A percentile compares a stretch with the other conserved stretches of the same genome.
Evolutionary conservation across 2,888 invertebrate species (phyloP).

Genomic region (Trichopoda pennipes): DNA sequence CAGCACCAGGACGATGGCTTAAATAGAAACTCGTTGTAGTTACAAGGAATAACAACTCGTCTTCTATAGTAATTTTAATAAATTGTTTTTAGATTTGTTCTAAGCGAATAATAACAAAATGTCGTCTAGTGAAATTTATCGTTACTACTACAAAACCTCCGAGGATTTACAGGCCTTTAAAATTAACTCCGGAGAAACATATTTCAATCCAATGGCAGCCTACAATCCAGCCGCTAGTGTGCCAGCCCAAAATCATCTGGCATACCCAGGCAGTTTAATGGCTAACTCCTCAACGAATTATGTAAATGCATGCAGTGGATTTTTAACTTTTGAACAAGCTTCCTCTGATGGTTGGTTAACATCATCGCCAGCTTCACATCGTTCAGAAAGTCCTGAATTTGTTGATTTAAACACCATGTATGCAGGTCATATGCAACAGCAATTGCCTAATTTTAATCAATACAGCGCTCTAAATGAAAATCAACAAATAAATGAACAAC

Average conservation of each 20-base stretch:
- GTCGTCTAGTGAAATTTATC: constrained; percentile 80
- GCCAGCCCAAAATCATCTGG: constrained; percentile 59
- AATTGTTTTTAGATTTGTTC: constrained; percentile 9
- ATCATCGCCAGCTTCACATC: constrained; percentile 80
- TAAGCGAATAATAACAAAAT: constrained; percentile 66
- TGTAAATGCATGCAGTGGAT: constrained; percentile 74
- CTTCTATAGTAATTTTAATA: constrained; percentile 7
- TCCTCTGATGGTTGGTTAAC: constrained; percentile 81
- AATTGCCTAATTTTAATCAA: constrained; percentile 31
- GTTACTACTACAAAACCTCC: constrained; percentile 80
- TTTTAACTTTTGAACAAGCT: constrained; percentile 79
- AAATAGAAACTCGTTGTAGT: constrained; percentile 74
- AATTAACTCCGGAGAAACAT: constrained; percentile 73
- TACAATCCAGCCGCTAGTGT: constrained; percentile 74
- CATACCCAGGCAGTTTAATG: constrained; percentile 74
- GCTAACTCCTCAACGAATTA: constrained; percentile 71
- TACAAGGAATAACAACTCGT: constrained; percentile 69
- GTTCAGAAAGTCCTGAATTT: constrained; percentile 81
- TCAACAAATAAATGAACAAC: constrained; percentile 26
- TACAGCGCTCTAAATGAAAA: constrained; percentile 13
- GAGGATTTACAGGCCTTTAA: constrained; percentile 79
- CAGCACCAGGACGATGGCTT: constrained; percentile 71
- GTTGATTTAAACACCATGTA: constrained; percentile 79
- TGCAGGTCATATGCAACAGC: constrained; percentile 49
- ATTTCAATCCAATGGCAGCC: constrained; percentile 79